A percentile compares a stretch with the other conserved stretches of the same genome.
phyloP scores from a whole-genome alignment of 2,113 vertebrate species.

The Herpailurus yagouaroundi region DNA sequence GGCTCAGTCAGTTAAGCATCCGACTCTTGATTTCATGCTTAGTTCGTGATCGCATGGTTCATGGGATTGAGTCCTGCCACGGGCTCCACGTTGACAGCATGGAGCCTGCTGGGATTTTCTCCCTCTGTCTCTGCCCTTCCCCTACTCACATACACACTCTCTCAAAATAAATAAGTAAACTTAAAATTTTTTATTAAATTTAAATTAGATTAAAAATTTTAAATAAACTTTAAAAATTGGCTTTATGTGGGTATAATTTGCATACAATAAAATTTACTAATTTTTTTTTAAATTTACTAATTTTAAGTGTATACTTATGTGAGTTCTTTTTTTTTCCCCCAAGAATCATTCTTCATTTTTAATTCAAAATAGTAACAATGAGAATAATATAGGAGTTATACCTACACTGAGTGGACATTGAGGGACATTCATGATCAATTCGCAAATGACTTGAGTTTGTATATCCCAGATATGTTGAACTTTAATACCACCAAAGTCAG shows the following conservation, averaged over 20 bases:
- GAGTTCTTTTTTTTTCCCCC: background rate
- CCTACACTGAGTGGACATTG: background rate
- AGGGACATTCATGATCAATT: background rate
- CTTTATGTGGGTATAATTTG: background rate
- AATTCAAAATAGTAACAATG: background rate
- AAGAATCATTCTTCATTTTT: slow-evolving; percentile 34
- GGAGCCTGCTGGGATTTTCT: too few relatives aligned
- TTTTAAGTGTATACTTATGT: background rate
- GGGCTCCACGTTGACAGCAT: too few relatives aligned
- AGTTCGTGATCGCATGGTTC: too few relatives aligned
- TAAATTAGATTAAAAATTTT: too few relatives aligned
- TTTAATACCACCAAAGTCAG: slow-evolving; percentile 7
- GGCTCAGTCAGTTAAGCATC: too few relatives aligned
- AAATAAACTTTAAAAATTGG: background rate
- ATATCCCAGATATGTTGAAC: background rate
- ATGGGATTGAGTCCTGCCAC: too few relatives aligned
- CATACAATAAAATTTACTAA: background rate
- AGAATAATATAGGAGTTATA: background rate
- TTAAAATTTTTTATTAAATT: too few relatives aligned
- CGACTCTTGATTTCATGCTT: too few relatives aligned
- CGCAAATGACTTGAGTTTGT: background rate
- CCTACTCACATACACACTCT: too few relatives aligned
- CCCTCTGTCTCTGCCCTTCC: too few relatives aligned
- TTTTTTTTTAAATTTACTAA: background rate
- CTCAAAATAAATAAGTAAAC: too few relatives aligned